Evolutionary conservation across 2,888 invertebrate species (phyloP).

Genomic region (Pelosia muscerda): DNA sequence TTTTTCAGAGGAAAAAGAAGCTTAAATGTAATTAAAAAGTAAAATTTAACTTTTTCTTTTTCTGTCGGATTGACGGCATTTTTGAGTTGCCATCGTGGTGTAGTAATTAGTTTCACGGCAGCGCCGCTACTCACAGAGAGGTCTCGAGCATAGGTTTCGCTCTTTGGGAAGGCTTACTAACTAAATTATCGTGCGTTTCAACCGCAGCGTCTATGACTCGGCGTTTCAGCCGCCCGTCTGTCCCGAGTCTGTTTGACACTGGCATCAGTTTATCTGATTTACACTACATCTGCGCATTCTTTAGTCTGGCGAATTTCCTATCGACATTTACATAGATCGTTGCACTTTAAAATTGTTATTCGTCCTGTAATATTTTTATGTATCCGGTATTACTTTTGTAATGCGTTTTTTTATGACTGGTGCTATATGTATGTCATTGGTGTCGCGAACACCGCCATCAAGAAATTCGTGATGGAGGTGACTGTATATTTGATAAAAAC

Average conservation of each 20-base stretch:
- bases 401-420: neutral
- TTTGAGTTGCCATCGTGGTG: too few relatives aligned
- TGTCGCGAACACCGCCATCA: too few relatives aligned
- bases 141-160: too few relatives aligned
- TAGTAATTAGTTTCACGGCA: too few relatives aligned
- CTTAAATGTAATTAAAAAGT: neutral
- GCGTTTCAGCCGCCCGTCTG: constrained; percentile 30
- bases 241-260: constrained; percentile 42
- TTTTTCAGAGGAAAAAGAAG: neutral
- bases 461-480: too few relatives aligned
- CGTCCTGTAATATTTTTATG: constrained; percentile 29
- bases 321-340: constrained; percentile 54
- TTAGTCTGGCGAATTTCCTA: constrained; percentile 72
- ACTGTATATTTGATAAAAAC: neutral
- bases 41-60: neutral
- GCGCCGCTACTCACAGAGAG: too few relatives aligned
- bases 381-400: constrained; percentile 3
- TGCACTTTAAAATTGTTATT: constrained; percentile 37
- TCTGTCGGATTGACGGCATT: too few relatives aligned
- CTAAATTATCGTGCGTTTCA: neutral
- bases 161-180: neutral
- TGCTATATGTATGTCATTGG: constrained; percentile 8
- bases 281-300: constrained; percentile 67
- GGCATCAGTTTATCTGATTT: constrained; percentile 63
- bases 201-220: constrained; percentile 1